Evolutionary conservation across 2,888 invertebrate genomes (phyloP).

Genomic region (Nezara viridula): DNA sequence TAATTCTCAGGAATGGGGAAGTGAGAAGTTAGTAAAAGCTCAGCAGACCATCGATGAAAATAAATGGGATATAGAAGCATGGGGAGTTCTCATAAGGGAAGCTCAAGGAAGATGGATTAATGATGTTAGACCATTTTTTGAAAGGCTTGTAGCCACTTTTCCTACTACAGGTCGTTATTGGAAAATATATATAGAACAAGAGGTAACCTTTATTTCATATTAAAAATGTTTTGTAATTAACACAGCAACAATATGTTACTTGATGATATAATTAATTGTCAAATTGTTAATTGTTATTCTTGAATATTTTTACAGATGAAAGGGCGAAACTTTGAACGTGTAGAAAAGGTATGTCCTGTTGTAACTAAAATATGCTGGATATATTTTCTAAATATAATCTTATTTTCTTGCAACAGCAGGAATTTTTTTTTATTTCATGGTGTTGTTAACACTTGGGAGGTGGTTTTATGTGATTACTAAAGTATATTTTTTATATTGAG

Average conservation of each 20-base stretch:
- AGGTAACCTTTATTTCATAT: conserved; percentile 74
- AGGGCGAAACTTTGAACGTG: conserved; percentile 96
- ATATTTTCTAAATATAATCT: conserved; percentile 54
- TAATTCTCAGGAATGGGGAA: conserved; percentile 85
- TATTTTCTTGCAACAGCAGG: conserved; percentile 63
- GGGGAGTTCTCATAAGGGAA: conserved; percentile 96
- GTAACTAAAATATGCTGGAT: conserved; percentile 67
- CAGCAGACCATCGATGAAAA: conserved; percentile 90
- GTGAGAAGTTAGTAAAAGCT: conserved; percentile 85
- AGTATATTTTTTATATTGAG: conserved; percentile 5
- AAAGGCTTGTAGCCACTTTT: conserved; percentile 93
- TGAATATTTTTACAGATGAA: conserved; percentile 85
- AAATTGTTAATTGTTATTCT: background rate
- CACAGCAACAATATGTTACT: background rate
- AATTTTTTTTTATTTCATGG: conserved; percentile 66
- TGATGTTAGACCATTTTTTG: conserved; percentile 92
- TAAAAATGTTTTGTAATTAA: background rate
- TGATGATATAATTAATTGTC: background rate
- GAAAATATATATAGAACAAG: conserved; percentile 99
- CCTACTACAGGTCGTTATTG: conserved; percentile 98
- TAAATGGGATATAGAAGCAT: conserved; percentile 96
- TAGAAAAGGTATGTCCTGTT: conserved; percentile 90
- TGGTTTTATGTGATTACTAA: conserved; percentile 67
- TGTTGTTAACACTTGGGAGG: conserved; percentile 70
- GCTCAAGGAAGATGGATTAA: conserved; percentile 89